Conservation (phyloP, 2,113 vertebrate genomes). For the Microtus ochrogaster region DNA sequence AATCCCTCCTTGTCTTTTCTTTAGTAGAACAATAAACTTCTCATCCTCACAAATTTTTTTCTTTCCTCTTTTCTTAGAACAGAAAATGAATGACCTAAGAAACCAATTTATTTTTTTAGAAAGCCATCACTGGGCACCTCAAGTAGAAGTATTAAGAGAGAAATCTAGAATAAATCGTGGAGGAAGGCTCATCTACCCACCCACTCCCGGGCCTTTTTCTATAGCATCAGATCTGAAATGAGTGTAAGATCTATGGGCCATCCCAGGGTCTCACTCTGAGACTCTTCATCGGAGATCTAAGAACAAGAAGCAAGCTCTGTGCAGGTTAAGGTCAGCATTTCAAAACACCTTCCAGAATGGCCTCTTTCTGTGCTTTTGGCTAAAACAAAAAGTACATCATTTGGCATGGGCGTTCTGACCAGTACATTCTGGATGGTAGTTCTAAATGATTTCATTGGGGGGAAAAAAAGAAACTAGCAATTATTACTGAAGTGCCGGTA, state of each 20-base stretch:
- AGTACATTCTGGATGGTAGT: constrained; percentile 29
- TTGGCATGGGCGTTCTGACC: constrained; percentile 35
- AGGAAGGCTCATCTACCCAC: background rate
- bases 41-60: background rate
- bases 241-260: background rate
- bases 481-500: constrained; percentile 41
- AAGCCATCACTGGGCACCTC: background rate
- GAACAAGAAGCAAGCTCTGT: background rate
- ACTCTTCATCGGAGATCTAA: background rate
- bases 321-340: background rate
- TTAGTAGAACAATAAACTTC: background rate
- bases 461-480: background rate
- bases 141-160: background rate
- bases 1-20: constrained; percentile 9
- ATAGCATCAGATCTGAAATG: background rate
- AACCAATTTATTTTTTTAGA: background rate
- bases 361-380: constrained; percentile 40
- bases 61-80: constrained; percentile 45
- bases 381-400: background rate
- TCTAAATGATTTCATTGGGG: background rate
- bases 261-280: background rate
- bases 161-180: background rate
- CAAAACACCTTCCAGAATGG: constrained; percentile 15
- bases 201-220: background rate
- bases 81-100: background rate